Evolutionary conservation across 2,888 invertebrate genomes (phyloP).

Genomic region (Eilema depressum): DNA sequence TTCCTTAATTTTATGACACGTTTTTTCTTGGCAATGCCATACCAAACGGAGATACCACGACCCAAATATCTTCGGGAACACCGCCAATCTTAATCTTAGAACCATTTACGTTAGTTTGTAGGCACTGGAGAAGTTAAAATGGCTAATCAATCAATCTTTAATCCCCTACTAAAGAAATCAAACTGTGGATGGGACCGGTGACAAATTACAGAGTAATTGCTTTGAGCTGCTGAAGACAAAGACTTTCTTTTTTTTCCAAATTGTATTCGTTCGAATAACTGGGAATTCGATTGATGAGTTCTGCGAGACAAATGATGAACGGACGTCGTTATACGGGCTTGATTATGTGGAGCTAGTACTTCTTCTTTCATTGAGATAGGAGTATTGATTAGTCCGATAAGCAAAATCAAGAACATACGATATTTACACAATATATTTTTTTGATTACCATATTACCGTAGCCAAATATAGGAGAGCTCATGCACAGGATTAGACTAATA

Average conservation of each 20-base stretch:
- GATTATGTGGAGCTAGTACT: constrained; percentile 57
- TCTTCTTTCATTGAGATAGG: constrained; percentile 5
- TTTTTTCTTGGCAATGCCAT: constrained; percentile 51
- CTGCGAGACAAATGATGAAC: constrained; percentile 72
- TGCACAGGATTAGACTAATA: too few relatives aligned
- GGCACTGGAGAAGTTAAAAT: constrained; percentile 55
- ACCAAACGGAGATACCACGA: constrained; percentile 32
- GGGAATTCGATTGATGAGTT: constrained; percentile 78
- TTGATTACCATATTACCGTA: neutral
- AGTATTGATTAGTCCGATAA: constrained; percentile 7
- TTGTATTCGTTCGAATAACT: constrained; percentile 73
- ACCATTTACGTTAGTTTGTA: constrained; percentile 49
- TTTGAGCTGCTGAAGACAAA: constrained; percentile 71
- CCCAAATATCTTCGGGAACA: constrained; percentile 50
- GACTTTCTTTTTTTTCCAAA: constrained; percentile 70
- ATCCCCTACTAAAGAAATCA: constrained; percentile 75
- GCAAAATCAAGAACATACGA: neutral
- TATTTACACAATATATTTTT: neutral
- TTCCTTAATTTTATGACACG: constrained; percentile 35
- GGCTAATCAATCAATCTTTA: constrained; percentile 79
- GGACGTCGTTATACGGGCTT: constrained; percentile 63
- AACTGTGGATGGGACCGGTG: constrained; percentile 70
- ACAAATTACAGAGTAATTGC: constrained; percentile 84
- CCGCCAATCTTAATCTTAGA: constrained; percentile 52
- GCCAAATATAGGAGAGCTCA: neutral